These are phyloP conservation scores for Narcine bancroftii DNA, from an alignment of 2,113 vertebrate genomes.

Conservation along the genomic window DNA sequence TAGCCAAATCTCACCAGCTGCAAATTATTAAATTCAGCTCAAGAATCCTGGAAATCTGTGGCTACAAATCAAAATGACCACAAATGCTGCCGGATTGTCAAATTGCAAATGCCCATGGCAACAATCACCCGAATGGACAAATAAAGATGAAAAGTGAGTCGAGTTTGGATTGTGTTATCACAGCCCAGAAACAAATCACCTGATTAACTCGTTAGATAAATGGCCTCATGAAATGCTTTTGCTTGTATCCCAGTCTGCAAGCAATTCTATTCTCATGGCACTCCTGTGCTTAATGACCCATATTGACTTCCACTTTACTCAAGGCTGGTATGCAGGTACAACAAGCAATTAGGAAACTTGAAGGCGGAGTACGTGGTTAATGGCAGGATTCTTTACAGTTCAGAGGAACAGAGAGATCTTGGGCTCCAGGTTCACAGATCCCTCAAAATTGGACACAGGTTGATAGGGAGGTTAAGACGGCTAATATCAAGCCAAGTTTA, in stretches of 20 bases:
- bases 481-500: too few relatives aligned
- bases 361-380: too few relatives aligned
- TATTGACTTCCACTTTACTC: too few relatives aligned
- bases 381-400: too few relatives aligned
- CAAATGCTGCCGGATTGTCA: neutral
- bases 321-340: too few relatives aligned
- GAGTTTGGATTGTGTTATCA: neutral
- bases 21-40: neutral
- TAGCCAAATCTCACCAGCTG: neutral
- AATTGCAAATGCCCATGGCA: neutral
- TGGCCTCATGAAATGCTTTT: neutral
- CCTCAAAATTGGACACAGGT: too few relatives aligned
- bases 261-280: too few relatives aligned
- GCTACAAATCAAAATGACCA: neutral
- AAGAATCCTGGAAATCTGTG: neutral
- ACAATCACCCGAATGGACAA: neutral
- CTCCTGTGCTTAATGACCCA: too few relatives aligned
- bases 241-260: neutral
- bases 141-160: neutral
- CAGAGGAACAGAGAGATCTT: too few relatives aligned
- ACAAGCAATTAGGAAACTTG: too few relatives aligned
- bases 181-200: neutral
- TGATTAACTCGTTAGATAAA: neutral
- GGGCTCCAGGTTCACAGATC: too few relatives aligned
- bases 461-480: too few relatives aligned